Base-by-base conservation (phyloP, 1,140 invertebrate species). In the Drosophila funebris region DNA sequence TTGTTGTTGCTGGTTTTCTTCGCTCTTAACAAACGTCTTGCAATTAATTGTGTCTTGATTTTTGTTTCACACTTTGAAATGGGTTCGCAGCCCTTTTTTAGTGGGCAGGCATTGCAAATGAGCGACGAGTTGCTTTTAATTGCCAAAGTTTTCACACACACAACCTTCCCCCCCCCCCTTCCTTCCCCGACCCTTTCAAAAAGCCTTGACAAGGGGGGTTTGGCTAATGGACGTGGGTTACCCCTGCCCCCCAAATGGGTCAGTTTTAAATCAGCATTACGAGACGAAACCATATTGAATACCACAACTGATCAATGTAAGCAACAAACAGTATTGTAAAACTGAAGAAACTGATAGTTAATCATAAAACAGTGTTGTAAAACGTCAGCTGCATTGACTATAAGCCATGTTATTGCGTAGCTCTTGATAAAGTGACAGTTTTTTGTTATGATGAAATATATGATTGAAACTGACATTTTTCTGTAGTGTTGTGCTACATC, bases 1-100 rank as follows among this genome's bases (percentile, higher is more conserved):
- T 24, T 37, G 29, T 39, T 48, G 33, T n/a, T 36, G 22, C 41
- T 58, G 63, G 14, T 20, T 60, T 64, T 50, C 52, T 27, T 39
- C 37, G 14, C 31, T 24, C 31, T 68, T 52, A 69, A 79, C 75
- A 88, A 88, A 88, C 81, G 84, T 79, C 84, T 70, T 68, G 79
- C 78, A 88, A 88, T 88, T 88, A 88, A 88, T 88, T 89, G 80
- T 83, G 75, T 71, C 76, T 76, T 79, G 83, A 88, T 88, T 88
- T 89, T 76, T 76, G 81, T 74, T 82, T 79, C 72, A 88, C 78
- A 82, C 72, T 85, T 73, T 88, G 68, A 73, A 73, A 73, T 61
- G 71, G 71, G 71, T 73, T 73, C 50, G 58, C 44, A 57, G 53
- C 24, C 58, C 50, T 61, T 61, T 73, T 60, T 46, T 52, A 22